Evolutionary conservation across 2,113 vertebrate species (phyloP).

Genomic region (Meriones unguiculatus): DNA sequence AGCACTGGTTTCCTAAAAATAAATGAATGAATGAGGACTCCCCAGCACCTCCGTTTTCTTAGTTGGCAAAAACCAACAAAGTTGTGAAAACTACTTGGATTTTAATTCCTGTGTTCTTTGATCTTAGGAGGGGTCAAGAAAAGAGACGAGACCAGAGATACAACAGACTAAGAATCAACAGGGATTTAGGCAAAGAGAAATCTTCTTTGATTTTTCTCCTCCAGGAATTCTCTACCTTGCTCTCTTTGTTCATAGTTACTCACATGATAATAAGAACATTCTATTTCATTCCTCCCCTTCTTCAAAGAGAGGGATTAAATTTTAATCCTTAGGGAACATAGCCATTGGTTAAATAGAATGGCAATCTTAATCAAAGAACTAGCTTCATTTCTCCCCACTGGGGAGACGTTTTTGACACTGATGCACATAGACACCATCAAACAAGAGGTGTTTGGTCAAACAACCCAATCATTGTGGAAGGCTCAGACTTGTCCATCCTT

Average conservation of each 20-base stretch:
- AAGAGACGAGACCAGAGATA: background rate
- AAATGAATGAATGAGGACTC: background rate
- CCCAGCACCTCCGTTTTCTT: background rate
- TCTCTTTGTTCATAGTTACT: constrained; percentile 41
- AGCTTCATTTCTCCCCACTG: background rate
- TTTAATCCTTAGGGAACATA: constrained; percentile 11
- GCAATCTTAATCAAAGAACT: background rate
- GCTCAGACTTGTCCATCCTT: background rate
- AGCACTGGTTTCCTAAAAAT: background rate
- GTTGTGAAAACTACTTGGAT: background rate
- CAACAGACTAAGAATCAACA: background rate
- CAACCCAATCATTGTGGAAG: background rate
- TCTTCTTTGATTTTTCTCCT: background rate
- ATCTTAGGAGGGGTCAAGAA: background rate
- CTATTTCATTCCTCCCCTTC: constrained; percentile 1
- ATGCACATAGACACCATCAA: background rate
- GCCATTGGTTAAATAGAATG: constrained; percentile 37
- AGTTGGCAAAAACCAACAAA: background rate
- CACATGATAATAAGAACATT: constrained; percentile 13
- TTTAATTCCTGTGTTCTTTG: constrained; percentile 12
- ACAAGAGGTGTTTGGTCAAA: background rate
- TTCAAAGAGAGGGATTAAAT: constrained; percentile 62
- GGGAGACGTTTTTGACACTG: background rate
- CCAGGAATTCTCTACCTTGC: background rate
- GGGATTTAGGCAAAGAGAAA: constrained; percentile 42